Evolutionary conservation across 37 sponge, comb jelly and placozoan genomes (phyloP).

Genomic region (Geodia barretti): DNA sequence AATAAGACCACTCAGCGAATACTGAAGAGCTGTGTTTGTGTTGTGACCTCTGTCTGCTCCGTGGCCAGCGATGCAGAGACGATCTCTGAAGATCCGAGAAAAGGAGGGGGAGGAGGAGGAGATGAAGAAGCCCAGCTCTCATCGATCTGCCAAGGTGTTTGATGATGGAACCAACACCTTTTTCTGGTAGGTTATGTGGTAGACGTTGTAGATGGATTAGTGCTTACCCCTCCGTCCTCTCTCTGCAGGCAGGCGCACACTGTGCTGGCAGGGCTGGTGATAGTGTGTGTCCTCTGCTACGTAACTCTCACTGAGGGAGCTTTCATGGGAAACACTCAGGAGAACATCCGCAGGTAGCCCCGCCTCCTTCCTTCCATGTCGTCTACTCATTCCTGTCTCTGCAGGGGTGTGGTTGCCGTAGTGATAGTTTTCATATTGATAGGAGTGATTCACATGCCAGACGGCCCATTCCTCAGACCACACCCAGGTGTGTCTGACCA

Average conservation of each 20-base stretch:
- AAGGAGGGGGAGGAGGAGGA: background rate
- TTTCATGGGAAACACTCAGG: conserved; percentile 50
- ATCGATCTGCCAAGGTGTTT: conserved; percentile 15
- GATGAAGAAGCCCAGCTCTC: background rate
- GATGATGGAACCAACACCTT: conserved; percentile 72
- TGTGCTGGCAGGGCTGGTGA: conserved; percentile 60
- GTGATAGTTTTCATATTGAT: conserved; percentile 78
- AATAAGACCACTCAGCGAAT: too few species aligned
- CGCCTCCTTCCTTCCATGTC: background rate
- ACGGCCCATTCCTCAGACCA: conserved; percentile 90
- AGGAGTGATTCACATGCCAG: conserved; percentile 81
- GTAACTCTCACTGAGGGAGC: conserved; percentile 54
- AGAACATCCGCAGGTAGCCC: conserved; percentile 65
- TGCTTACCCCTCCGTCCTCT: background rate
- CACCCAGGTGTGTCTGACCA: conserved; percentile 80
- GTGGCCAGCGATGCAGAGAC: too few species aligned
- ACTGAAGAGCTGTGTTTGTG: too few species aligned
- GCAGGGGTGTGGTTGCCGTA: conserved; percentile 74
- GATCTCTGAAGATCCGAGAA: too few species aligned
- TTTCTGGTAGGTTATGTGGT: conserved; percentile 48
- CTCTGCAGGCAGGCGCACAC: conserved; percentile 77
- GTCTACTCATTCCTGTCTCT: background rate
- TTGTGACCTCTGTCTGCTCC: too few species aligned
- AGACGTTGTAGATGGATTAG: too few species aligned
- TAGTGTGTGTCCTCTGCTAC: conserved; percentile 56